These are phyloP conservation scores for Schizaphis graminum DNA, from an alignment of 2,888 invertebrate species.

Conservation along the genomic window DNA sequence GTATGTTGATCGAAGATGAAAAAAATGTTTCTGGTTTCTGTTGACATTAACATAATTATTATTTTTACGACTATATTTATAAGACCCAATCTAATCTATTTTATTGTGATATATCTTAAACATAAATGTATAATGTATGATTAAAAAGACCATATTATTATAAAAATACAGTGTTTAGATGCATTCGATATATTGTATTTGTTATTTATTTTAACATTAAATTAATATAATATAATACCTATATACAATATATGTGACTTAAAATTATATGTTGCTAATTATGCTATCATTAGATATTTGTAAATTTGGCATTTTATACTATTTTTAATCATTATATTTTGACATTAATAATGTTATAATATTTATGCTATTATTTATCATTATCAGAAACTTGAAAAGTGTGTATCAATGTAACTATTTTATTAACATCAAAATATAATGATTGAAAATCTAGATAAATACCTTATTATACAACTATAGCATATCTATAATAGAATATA, in stretches of 20 bases:
- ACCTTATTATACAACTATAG: no score
- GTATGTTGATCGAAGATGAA: not conserved
- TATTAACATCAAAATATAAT: no score
- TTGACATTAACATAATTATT: constrained; percentile 54
- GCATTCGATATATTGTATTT: not conserved
- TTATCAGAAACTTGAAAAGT: no score
- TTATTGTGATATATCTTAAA: constrained; percentile 64
- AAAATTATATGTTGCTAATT: not conserved
- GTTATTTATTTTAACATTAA: not conserved
- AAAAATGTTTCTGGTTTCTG: constrained; percentile 35
- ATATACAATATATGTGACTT: not conserved
- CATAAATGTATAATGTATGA: constrained; percentile 50
- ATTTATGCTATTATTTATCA: no score
- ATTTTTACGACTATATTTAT: constrained; percentile 55
- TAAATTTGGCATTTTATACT: not conserved
- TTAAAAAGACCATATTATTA: constrained; percentile 45
- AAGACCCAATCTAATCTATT: constrained; percentile 54
- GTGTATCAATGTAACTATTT: no score
- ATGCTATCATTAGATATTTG: not conserved
- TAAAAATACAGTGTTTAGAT: not conserved
- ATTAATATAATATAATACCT: not conserved
- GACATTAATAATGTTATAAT: no score
- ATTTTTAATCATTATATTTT: no score
- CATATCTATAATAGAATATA: no score
- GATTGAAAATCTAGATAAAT: no score